Conservation (phyloP, 64 coral and sea anemone species). For the Pocillopora damicornis region DNA sequence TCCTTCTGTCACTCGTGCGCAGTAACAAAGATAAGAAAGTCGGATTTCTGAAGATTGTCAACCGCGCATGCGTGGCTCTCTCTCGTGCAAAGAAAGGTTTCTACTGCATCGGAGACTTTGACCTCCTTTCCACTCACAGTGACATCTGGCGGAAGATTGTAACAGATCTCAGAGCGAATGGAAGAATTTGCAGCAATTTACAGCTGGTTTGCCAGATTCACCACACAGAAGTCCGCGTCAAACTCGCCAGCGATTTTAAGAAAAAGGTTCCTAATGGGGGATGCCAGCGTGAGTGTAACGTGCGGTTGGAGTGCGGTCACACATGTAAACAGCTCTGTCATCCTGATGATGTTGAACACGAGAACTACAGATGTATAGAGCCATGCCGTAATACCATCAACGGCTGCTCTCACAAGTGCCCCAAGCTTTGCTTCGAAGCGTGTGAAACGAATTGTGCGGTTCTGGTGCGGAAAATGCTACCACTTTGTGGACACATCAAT, state of each 20-base stretch:
- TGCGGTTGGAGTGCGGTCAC: slow-evolving; percentile 75
- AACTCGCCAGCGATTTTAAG: slow-evolving; percentile 56
- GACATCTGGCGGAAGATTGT: slow-evolving; percentile 77
- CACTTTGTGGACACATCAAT: slow-evolving; percentile 44
- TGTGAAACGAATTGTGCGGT: slow-evolving; percentile 41
- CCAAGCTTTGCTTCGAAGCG: slow-evolving; percentile 35
- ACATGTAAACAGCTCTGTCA: slow-evolving; percentile 56
- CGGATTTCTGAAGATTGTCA: slow-evolving; percentile 69
- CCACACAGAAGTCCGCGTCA: not conserved
- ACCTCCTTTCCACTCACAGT: slow-evolving; percentile 55
- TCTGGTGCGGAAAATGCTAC: slow-evolving; percentile 46
- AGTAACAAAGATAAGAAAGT: slow-evolving; percentile 64
- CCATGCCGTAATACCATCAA: slow-evolving; percentile 29
- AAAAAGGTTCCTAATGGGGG: slow-evolving; percentile 64
- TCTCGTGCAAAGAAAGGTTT: slow-evolving; percentile 83
- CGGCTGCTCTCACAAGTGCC: slow-evolving; percentile 63
- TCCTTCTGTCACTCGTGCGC: slow-evolving; percentile 84
- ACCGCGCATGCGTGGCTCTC: slow-evolving; percentile 85
- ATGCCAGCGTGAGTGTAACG: slow-evolving; percentile 46
- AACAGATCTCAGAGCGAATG: slow-evolving; percentile 3
- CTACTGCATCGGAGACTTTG: slow-evolving; percentile 83
- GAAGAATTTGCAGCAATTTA: slow-evolving; percentile 37
- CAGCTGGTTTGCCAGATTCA: slow-evolving; percentile 68
- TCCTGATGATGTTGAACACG: slow-evolving; percentile 56
- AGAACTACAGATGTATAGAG: slow-evolving; percentile 28